A percentile compares a stretch with the other conserved stretches of the same genome.
Conservation (phyloP, 2,113 vertebrate species). For the Falcunculus frontatus region DNA sequence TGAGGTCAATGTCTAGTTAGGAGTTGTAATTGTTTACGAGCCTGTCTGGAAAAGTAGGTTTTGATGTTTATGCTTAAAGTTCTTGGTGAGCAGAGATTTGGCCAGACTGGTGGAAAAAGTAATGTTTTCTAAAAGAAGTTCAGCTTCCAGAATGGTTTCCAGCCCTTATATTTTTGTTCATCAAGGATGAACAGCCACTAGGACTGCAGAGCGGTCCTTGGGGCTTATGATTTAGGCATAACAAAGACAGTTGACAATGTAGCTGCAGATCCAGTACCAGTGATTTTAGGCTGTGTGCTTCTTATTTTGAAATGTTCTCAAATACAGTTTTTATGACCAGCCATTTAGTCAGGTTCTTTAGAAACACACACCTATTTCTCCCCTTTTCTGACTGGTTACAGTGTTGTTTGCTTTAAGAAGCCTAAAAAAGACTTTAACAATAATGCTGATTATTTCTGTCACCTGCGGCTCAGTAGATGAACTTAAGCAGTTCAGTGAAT, state of each 20-base stretch:
- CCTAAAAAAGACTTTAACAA: background rate
- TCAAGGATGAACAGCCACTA: background rate
- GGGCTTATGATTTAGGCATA: background rate
- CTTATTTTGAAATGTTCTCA: background rate
- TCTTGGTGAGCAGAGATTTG: background rate
- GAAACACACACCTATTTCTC: background rate
- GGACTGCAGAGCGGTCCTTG: background rate
- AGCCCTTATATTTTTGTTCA: background rate
- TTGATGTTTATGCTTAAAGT: background rate
- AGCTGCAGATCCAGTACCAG: background rate
- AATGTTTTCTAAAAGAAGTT: background rate
- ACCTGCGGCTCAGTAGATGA: slow-evolving; percentile 7
- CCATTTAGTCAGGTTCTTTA: background rate
- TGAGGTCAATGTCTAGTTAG: background rate
- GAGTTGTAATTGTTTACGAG: background rate
- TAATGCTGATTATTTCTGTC: background rate
- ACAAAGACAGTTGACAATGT: background rate
- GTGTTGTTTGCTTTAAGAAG: background rate
- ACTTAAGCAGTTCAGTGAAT: background rate
- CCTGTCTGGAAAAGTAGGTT: background rate
- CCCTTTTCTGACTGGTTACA: background rate
- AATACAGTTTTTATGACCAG: background rate
- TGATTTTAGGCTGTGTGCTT: background rate
- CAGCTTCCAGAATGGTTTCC: background rate
- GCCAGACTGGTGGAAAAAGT: slow-evolving; percentile 14